Base-by-base conservation (phyloP, 37 sponge, comb jelly and placozoan species). In the Hexactinellida sp. region DNA sequence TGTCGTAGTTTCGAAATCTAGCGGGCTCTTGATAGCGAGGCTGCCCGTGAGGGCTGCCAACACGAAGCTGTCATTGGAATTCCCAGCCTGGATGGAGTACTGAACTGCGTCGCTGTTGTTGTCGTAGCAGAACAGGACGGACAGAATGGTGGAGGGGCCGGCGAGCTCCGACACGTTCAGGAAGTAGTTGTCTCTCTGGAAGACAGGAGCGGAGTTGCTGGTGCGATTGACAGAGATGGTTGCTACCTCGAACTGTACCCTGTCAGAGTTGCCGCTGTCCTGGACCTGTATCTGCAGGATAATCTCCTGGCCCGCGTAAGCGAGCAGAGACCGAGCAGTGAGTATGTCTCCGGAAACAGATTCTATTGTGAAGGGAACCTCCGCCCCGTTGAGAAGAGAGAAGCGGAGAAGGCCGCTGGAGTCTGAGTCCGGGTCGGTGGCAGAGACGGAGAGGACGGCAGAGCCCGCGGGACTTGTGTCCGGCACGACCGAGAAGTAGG, bases 171-270 rank as follows among this genome's bases (percentile, higher is more conserved):
- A 63, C 13, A n/a, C 76, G 76, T 63, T 63, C 25, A 63, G 76
- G 76, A 63, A 63, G 76, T 25, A 63, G 76, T 63, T 63, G 30
- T 63, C 76, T 28, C 34, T 63, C 76, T 63, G 76, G 76, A 63
- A 63, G 34, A n/a, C 76, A 63, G 76, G 76, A n/a, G 76, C 32
- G 5, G 30, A 63, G 76, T 63, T 63, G 30, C 19, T 25, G 34
- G 76, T 63, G 34, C 76, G 76, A 63, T 63, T 63, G 34, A 63
- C 13, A n/a, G 30, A 23, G 34, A 63, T 28, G 28, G 25, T 21
- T 25, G 30, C 76, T 25, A n/a, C 5, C 76, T 63, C 76, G 76
- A 63, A 63, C 76, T 63, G 21, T 3, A n/a, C 30, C 76, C 76
- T 63, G 28, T 7, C 13, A 25, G 76, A 23, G 5, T 25, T 63